These are phyloP conservation scores for Strigops habroptila DNA, from an alignment of 2,113 vertebrate genomes.

Conservation along the genomic window DNA sequence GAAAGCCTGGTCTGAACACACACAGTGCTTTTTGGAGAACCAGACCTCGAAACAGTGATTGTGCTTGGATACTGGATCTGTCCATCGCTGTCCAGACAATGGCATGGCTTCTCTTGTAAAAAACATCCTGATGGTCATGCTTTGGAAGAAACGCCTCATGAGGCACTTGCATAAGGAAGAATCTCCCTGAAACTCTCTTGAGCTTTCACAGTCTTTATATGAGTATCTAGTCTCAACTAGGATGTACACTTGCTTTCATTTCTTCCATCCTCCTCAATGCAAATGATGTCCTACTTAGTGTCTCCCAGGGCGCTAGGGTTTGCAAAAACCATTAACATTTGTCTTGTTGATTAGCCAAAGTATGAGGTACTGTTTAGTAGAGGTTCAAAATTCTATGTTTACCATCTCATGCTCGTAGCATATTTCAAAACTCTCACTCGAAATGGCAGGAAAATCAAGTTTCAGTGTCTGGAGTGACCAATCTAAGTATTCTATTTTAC, in stretches of 20 bases:
- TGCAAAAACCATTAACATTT: background rate
- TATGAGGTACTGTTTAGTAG: background rate
- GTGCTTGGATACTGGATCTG: background rate
- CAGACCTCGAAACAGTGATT: background rate
- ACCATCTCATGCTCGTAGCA: accelerated
- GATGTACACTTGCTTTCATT: background rate
- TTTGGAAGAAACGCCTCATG: background rate
- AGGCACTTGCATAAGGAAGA: background rate
- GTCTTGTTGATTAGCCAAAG: background rate
- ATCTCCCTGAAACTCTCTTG: background rate
- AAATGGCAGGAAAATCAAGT: background rate
- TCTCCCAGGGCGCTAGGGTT: background rate
- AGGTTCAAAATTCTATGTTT: accelerated
- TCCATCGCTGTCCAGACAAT: background rate
- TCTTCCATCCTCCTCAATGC: background rate
- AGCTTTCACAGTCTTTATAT: background rate
- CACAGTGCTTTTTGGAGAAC: background rate
- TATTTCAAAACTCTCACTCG: background rate
- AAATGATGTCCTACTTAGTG: background rate
- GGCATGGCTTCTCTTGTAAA: background rate
- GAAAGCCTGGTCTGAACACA: background rate
- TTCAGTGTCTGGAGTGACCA: background rate
- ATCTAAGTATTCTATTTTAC: background rate
- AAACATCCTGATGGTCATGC: background rate
- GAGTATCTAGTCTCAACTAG: background rate